Conservation (phyloP, 2,113 vertebrate genomes). For the Ciconia maguari region DNA sequence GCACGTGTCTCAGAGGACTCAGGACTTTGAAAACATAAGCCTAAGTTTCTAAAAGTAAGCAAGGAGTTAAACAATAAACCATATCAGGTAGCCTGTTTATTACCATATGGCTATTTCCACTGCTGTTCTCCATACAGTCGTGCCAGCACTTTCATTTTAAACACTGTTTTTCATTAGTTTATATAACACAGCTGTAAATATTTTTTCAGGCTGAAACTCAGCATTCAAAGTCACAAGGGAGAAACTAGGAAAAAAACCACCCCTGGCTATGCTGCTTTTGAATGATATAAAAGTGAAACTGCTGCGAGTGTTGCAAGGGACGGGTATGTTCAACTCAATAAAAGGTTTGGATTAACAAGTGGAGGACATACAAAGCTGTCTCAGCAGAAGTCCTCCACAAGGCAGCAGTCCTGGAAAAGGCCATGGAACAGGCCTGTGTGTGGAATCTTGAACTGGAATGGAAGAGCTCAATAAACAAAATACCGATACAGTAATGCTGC, state of each 20-base stretch:
- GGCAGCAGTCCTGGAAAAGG: not conserved
- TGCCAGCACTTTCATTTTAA: constrained; percentile 51
- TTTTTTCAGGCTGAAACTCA: constrained; percentile 24
- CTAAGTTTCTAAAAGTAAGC: not conserved
- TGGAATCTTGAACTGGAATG: not conserved
- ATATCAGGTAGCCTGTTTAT: constrained; percentile 50
- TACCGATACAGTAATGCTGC: not conserved
- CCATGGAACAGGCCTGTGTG: not conserved
- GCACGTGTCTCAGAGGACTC: not conserved
- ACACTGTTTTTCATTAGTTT: constrained; percentile 50
- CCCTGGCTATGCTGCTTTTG: not conserved
- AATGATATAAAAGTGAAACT: not conserved
- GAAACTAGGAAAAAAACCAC: not conserved
- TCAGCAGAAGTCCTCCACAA: not conserved
- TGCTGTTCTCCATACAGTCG: constrained; percentile 17
- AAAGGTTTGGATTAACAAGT: constrained; percentile 4
- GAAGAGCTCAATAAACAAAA: constrained; percentile 33
- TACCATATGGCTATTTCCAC: constrained; percentile 19
- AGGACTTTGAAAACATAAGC: not conserved
- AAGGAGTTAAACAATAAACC: constrained; percentile 57
- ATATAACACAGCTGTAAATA: constrained; percentile 54
- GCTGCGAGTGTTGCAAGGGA: not conserved
- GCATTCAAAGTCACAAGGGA: not conserved
- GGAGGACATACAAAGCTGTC: not conserved
- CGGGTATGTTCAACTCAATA: not conserved